Evolutionary conservation across 2,797 vertebrate species (phyloP).

Genomic region (Anguilla marmorata): DNA sequence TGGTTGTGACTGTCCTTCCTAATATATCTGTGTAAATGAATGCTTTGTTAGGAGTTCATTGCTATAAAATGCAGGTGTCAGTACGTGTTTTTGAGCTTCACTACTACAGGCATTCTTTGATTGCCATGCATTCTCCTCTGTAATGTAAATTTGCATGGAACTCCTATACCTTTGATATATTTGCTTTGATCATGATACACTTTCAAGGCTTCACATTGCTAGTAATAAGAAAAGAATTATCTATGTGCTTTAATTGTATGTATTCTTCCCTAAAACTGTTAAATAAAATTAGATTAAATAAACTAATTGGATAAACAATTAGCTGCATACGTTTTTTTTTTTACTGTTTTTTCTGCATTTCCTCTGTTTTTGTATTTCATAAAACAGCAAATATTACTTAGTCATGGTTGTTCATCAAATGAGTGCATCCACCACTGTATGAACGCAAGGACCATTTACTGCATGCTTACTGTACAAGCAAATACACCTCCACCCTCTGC

Average conservation of each 20-base stretch:
- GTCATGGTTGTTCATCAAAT: background rate
- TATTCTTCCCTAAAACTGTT: background rate
- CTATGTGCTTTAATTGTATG: slow-evolving; percentile 3
- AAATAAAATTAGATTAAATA: slow-evolving; percentile 5
- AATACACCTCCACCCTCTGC: background rate
- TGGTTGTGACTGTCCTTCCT: background rate
- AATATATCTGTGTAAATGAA: background rate
- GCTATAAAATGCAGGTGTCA: background rate
- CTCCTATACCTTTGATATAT: slow-evolving; percentile 15
- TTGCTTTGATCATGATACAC: slow-evolving; percentile 2
- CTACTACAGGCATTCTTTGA: background rate
- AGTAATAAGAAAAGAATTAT: slow-evolving; percentile 17
- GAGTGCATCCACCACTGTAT: background rate
- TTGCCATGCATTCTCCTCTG: background rate
- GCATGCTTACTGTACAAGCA: background rate
- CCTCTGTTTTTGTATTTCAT: background rate
- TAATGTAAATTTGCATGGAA: slow-evolving; percentile 30
- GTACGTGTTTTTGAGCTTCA: background rate
- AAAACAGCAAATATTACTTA: background rate
- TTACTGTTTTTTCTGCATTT: background rate
- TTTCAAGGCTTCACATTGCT: background rate
- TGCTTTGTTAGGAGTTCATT: background rate
- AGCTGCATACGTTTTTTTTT: background rate
- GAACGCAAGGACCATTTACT: background rate
- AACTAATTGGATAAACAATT: background rate